Conservation (phyloP, 2,797 vertebrate genomes). For the Chaetophractus vellerosus region DNA sequence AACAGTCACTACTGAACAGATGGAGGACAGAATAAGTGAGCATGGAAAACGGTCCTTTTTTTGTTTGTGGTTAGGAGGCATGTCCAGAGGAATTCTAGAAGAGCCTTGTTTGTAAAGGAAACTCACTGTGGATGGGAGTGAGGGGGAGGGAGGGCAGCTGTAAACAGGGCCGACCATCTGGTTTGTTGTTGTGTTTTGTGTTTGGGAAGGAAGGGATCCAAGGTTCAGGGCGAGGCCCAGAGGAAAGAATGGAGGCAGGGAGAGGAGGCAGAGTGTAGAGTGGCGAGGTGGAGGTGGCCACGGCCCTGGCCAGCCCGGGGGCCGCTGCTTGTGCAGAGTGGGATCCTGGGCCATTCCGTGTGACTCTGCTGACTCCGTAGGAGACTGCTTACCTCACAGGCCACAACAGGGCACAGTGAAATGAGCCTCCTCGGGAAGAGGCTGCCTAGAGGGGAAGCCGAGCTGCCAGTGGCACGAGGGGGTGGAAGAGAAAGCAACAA, state of each 20-base stretch:
- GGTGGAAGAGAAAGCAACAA: background rate
- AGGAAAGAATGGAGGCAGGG: background rate
- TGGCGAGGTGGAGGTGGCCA: background rate
- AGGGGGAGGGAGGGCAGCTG: background rate
- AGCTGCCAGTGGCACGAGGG: background rate
- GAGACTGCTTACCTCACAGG: background rate
- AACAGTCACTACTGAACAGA: background rate
- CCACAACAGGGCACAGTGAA: background rate
- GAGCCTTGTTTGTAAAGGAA: conserved; percentile 68
- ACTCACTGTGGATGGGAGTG: conserved; percentile 32
- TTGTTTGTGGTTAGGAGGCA: background rate
- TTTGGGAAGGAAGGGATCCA: background rate
- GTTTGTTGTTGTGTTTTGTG: background rate
- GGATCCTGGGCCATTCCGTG: background rate
- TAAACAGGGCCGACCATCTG: conserved; percentile 57
- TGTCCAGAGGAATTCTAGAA: conserved; percentile 66
- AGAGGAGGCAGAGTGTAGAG: background rate
- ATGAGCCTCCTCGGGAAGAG: background rate
- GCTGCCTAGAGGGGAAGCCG: background rate
- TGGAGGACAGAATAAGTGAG: background rate
- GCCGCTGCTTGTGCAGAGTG: background rate
- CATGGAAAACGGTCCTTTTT: background rate
- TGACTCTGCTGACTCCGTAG: background rate
- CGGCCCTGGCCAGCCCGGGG: background rate
- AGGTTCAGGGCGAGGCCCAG: background rate